Base-by-base conservation (phyloP, 2,888 invertebrate species). In the Pyrrhia umbra region DNA sequence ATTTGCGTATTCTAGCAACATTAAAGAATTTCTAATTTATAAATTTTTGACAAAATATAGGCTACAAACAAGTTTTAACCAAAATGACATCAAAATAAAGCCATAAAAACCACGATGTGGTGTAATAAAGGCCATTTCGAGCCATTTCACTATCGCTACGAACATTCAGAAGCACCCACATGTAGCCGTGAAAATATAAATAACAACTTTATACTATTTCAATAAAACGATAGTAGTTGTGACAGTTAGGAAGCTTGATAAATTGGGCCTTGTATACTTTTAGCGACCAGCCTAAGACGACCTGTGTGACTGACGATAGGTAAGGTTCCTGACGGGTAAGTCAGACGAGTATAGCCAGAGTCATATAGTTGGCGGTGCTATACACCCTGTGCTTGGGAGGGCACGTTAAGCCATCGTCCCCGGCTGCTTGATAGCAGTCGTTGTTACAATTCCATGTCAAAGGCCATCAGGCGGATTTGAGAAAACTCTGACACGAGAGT, bases 81-180 rank as follows among this genome's bases (percentile, higher is more conserved):
- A 76, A 73, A 66, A 59, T 58, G 21, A 62, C 66, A 68, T 37
- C 54, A 60, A 50, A 68, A 78, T 76, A 61, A 73, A 76, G 68
- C 37, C 40, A 73, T 78, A 73, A 78, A 72, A 69, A 57, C 69
- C 34, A 73, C 70, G 63, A 62, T 60, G 57, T 57, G 46, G 63
- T 59, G 75, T 64, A 56, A 68, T 76, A 78, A 78, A 78, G 66
- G 42, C 61, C 54, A 66, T 57, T 68, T 56, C 25, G 25, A 56
- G 34, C 42, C 58, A 54, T 65, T 59, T 37, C 63, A 63, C 65
- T 66, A 72, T 66, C 59, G 68, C 56, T 2, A 21, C 18, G 43
- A 10, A 40, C 60, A 58, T 58, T 63, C 68, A 61, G 68, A 60
- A 59, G 72, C 68, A 68, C 68, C 72, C 68, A 75, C 72, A 59